Conservation (phyloP, 2,797 vertebrate species). For the Rhynchotus rufescens region DNA sequence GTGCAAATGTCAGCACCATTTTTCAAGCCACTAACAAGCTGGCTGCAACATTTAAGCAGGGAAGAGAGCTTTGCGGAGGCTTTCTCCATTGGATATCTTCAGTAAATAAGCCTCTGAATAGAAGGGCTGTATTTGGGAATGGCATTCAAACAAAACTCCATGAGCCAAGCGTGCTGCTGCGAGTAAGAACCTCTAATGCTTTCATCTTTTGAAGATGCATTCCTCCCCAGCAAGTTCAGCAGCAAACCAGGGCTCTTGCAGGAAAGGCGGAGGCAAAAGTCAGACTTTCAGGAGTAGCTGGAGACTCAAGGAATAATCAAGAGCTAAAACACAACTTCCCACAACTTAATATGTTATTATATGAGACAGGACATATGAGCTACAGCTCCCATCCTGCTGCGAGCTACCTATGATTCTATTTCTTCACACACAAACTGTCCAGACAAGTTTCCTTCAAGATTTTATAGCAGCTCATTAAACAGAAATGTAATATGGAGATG, state of each 20-base stretch:
- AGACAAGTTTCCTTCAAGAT: background rate
- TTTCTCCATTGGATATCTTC: background rate
- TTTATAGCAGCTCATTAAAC: background rate
- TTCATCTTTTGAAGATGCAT: background rate
- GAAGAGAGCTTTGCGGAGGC: background rate
- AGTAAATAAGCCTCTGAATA: background rate
- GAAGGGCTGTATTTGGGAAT: background rate
- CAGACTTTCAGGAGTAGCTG: conserved; percentile 88
- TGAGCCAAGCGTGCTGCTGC: background rate
- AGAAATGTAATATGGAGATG: background rate
- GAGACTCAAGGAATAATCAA: conserved; percentile 88
- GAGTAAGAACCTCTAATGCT: conserved; percentile 1
- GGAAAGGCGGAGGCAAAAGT: conserved; percentile 77
- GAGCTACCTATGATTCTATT: background rate
- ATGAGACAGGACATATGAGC: background rate
- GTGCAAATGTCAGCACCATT: background rate
- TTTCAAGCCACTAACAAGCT: background rate
- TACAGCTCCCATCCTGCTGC: background rate
- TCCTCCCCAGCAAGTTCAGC: conserved; percentile 27
- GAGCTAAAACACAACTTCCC: conserved; percentile 41
- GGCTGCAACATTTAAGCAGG: background rate
- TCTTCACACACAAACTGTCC: background rate
- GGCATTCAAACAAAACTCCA: background rate
- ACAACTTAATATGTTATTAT: background rate
- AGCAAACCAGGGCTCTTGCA: conserved; percentile 21